These are phyloP conservation scores for Leptopilina syphax DNA, from an alignment of 2,888 invertebrate species.

Conservation along the genomic window DNA sequence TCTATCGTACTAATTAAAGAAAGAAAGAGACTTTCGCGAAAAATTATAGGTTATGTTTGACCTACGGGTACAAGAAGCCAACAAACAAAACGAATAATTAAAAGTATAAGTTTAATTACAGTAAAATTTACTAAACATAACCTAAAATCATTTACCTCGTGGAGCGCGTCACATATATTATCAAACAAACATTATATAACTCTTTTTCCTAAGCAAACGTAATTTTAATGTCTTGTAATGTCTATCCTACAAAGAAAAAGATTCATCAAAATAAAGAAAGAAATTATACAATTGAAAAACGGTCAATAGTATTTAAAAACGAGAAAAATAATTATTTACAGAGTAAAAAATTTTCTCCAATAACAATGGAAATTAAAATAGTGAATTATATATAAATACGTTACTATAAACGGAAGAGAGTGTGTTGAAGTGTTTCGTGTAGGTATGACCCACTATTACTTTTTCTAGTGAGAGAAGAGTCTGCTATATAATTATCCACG, in stretches of 20 bases:
- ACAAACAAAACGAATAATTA: too few species aligned
- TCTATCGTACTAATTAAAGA: too few species aligned
- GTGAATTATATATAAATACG: neutral
- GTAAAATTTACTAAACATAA: too few species aligned
- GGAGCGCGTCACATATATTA: too few species aligned
- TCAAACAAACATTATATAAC: too few species aligned
- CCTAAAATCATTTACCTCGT: too few species aligned
- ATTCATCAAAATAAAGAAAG: neutral
- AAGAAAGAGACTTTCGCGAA: too few species aligned
- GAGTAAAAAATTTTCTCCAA: neutral
- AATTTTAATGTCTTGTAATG: too few species aligned
- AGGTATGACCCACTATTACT: slow-evolving; percentile 31
- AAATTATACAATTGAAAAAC: neutral
- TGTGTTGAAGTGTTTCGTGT: neutral
- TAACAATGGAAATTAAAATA: slow-evolving; percentile 25
- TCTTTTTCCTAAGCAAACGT: too few species aligned
- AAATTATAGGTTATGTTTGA: too few species aligned
- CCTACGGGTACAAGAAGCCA: too few species aligned
- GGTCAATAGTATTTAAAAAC: slow-evolving; percentile 6
- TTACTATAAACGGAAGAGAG: slow-evolving; percentile 26
- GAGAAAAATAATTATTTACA: slow-evolving; percentile 16
- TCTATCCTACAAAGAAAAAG: neutral
- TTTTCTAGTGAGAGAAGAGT: slow-evolving; percentile 27
- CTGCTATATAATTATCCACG: slow-evolving; percentile 21
- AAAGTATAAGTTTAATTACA: too few species aligned